Percentiles rank a stretch among this genome's conserved stretches.
phyloP scores from a whole-genome alignment of 2,888 invertebrate species.

The Orchestes rusci region DNA sequence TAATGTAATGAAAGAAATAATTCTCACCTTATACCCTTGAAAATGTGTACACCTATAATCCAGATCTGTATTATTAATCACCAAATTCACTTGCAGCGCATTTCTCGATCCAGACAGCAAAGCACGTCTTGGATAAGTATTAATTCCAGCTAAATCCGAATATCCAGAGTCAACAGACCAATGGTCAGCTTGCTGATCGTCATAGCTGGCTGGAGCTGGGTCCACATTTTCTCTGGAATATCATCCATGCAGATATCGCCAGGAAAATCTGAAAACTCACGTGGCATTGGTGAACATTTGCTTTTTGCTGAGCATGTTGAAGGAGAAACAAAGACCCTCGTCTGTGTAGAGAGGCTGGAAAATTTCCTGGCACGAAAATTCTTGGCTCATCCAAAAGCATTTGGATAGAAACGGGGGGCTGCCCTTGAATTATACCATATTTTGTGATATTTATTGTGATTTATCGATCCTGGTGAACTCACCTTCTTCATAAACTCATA shows the following conservation, averaged over 20 bases:
- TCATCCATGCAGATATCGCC: background rate
- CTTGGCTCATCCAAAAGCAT: conserved; percentile 31
- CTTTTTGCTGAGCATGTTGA: conserved; percentile 55
- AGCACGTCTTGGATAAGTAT: conserved; percentile 60
- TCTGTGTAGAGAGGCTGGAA: conserved; percentile 53
- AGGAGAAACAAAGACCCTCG: conserved; percentile 64
- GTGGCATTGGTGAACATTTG: conserved; percentile 52
- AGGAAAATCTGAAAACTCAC: conserved; percentile 36
- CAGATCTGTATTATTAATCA: conserved; percentile 26
- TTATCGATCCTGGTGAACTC: conserved; percentile 8
- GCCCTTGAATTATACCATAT: conserved; percentile 20
- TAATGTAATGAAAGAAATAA: conserved; percentile 1
- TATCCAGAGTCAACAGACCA: conserved; percentile 53
- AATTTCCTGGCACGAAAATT: conserved; percentile 27
- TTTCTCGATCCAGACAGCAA: conserved; percentile 53
- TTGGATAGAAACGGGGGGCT: conserved; percentile 25
- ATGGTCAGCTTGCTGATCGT: conserved; percentile 11
- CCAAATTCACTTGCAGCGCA: conserved; percentile 28
- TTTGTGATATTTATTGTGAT: background rate
- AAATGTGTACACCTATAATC: conserved; percentile 32
- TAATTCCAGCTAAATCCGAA: conserved; percentile 43
- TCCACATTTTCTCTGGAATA: conserved; percentile 24
- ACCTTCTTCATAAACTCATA: conserved; percentile 28
- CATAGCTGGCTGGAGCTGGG: conserved; percentile 11
- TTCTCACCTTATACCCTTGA: conserved; percentile 31